Evolutionary conservation across 1,140 invertebrate genomes (phyloP).

Genomic region (Stratiolaelaps scimitus): DNA sequence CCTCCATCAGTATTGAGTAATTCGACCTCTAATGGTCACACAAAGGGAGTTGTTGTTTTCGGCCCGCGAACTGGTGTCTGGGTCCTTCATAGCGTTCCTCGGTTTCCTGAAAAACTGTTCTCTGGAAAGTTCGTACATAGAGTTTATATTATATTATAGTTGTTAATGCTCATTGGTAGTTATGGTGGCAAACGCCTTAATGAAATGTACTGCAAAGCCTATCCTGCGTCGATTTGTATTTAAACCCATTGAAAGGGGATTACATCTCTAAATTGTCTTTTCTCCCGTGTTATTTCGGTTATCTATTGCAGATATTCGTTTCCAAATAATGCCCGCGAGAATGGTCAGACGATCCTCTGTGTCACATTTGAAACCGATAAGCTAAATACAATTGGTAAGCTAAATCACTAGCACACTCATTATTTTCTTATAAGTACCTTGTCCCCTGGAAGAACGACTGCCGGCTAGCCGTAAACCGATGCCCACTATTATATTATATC

Average conservation of each 20-base stretch:
- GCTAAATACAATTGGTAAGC: slow-evolving; percentile 10
- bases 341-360: slow-evolving; percentile 6
- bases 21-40: slow-evolving; percentile 13
- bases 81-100: slow-evolving; percentile 19
- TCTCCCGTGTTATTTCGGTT: too few relatives aligned
- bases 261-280: too few relatives aligned
- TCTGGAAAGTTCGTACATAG: neutral
- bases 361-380: neutral
- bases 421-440: too few relatives aligned
- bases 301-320: neutral
- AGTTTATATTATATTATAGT: too few relatives aligned
- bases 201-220: too few relatives aligned
- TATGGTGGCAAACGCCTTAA: too few relatives aligned
- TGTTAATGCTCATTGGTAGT: too few relatives aligned
- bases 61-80: neutral
- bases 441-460: too few relatives aligned
- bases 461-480: too few relatives aligned
- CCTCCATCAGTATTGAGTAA: neutral
- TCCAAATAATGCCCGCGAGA: slow-evolving; percentile 8
- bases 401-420: neutral
- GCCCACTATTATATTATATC: too few relatives aligned
- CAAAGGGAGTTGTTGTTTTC: slow-evolving; percentile 16
- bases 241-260: too few relatives aligned
- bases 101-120: slow-evolving; percentile 6
- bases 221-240: too few relatives aligned